Base-by-base conservation (phyloP, 1,140 invertebrate genomes). In the Phocides pigmalion region DNA sequence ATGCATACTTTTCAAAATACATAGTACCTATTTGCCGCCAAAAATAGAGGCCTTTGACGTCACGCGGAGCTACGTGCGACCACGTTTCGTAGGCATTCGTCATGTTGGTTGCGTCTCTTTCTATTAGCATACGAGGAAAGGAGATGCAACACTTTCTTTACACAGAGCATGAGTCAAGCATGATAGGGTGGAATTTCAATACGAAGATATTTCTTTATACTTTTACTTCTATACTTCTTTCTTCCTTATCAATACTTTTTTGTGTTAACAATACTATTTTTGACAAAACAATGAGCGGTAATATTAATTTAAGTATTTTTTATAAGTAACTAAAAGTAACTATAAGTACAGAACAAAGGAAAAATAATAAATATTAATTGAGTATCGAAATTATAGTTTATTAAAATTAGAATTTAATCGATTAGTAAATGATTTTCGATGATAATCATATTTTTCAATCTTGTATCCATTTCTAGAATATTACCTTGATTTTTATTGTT, bases 1-100 rank as follows among this genome's bases (percentile, higher is more conserved):
- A 42, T 42, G 35, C 51, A 42, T 42, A 42, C 12, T 49, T 49
- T 54, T 41, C n/a, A 37, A 54, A 8, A 28, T 15, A 54, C 37
- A 54, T 17, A 42, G 20, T 19, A 42, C 19, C n/a, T n/a, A n/a
- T n/a, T 39, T 37, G 51, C 19, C 12, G 50, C 11, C 37, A 20
- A 35, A 56, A 56, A 56, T 56, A 56, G 51, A 56, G 14, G 22
- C 39, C 25, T 56, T 56, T 56, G 51, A 56, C 37, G 20, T 39
- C 51, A 39, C n/a, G 8, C 25, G 25, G 5, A 28, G 25, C 25
- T 20, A 42, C 20, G 16, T 14, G 25, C 9, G 42, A 35, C 37
- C 51, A 42, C 37, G 37, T 20, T 42, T 41, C 16, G 11, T 22
- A 15, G 9, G 35, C n/a, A 53, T 39, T 56, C 51, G 51, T 56